These are phyloP conservation scores for Gobio gobio DNA, from an alignment of 2,113 vertebrate species.

Conservation along the genomic window DNA sequence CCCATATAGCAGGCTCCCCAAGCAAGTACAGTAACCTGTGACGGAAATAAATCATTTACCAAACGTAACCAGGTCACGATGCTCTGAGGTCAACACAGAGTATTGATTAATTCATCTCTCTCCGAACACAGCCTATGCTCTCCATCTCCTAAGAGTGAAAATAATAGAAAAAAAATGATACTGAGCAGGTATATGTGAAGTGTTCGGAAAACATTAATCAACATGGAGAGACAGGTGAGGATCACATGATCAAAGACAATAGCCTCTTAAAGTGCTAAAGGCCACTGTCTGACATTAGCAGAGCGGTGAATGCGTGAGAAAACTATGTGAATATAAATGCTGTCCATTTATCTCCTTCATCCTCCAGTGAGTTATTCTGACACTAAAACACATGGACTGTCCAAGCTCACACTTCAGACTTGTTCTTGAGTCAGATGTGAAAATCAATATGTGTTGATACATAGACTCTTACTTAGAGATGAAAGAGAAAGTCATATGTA, in stretches of 20 bases:
- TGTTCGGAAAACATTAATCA: conserved; percentile 59
- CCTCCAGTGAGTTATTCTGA: conserved; percentile 46
- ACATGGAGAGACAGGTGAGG: conserved; percentile 45
- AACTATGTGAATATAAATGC: conserved; percentile 61
- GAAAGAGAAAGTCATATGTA: background rate
- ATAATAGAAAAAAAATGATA: conserved; percentile 52
- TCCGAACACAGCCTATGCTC: conserved; percentile 26
- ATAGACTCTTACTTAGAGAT: background rate
- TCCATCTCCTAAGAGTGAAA: conserved; percentile 39
- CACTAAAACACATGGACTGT: conserved; percentile 27
- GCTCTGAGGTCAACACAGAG: conserved; percentile 23
- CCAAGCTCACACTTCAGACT: conserved; percentile 8
- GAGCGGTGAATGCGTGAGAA: conserved; percentile 44
- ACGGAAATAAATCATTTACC: conserved; percentile 48
- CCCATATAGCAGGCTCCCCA: background rate
- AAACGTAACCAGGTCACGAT: conserved; percentile 43
- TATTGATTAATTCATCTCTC: conserved; percentile 46
- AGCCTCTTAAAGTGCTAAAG: conserved; percentile 54
- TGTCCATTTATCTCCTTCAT: conserved; percentile 59
- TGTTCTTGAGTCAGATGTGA: background rate
- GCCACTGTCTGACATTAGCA: conserved; percentile 43
- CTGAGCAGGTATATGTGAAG: conserved; percentile 54
- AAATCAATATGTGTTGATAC: conserved; percentile 9
- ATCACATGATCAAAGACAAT: conserved; percentile 34
- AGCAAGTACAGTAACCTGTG: conserved; percentile 28